Conservation (phyloP, 2,797 vertebrate genomes). For the Cetoscarus ocellatus region DNA sequence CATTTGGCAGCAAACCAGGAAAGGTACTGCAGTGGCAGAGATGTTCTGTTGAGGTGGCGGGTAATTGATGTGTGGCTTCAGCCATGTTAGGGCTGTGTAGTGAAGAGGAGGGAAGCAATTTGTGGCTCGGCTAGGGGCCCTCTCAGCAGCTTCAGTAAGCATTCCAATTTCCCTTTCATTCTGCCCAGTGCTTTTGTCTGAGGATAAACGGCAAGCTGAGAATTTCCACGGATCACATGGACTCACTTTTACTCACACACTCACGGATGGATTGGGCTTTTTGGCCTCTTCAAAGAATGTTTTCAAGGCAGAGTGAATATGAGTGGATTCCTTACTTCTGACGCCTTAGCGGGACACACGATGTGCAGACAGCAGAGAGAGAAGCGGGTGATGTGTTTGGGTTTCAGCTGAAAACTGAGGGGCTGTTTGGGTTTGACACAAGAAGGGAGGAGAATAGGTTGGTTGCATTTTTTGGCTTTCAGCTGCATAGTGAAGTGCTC, state of each 20-base stretch:
- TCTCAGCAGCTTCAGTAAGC: constrained; percentile 64
- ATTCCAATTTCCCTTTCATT: constrained; percentile 74
- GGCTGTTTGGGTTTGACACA: constrained; percentile 60
- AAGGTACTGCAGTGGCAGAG: constrained; percentile 66
- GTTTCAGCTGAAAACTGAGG: constrained; percentile 46
- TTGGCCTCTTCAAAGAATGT: constrained; percentile 47
- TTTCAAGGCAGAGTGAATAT: constrained; percentile 52
- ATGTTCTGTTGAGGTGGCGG: constrained; percentile 60
- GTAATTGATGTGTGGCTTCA: constrained; percentile 75
- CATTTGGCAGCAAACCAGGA: constrained; percentile 67
- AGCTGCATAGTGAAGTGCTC: constrained; percentile 62
- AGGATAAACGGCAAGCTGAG: constrained; percentile 70
- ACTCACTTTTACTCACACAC: constrained; percentile 48
- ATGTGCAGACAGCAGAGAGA: constrained; percentile 25
- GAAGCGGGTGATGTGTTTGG: constrained; percentile 41
- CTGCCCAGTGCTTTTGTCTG: constrained; percentile 70
- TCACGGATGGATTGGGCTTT: constrained; percentile 48
- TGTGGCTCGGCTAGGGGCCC: constrained; percentile 72
- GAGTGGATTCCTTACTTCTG: constrained; percentile 50
- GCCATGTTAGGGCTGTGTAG: constrained; percentile 66
- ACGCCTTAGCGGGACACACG: constrained; percentile 36
- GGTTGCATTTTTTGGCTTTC: constrained; percentile 61
- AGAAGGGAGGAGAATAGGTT: constrained; percentile 48
- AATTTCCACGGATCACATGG: constrained; percentile 67
- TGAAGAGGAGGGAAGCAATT: constrained; percentile 73